Evolutionary conservation across 2,797 vertebrate species (phyloP).

Genomic region (Betta splendens): DNA sequence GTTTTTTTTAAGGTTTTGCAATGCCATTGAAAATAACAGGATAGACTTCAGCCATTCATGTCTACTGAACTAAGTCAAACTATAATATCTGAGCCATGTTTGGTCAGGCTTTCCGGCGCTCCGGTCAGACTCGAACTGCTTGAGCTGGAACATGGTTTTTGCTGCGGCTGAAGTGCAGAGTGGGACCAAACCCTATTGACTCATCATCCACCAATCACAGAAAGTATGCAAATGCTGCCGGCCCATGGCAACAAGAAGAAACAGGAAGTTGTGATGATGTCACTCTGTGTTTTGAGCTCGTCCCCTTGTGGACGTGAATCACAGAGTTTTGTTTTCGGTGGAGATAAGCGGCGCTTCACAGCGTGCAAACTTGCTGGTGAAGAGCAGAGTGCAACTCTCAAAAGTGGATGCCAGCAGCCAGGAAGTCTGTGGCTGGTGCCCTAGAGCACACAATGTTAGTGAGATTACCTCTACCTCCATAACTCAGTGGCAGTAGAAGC

Average conservation of each 20-base stretch:
- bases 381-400: constrained; percentile 35
- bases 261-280: constrained; percentile 82
- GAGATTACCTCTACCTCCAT: constrained; percentile 61
- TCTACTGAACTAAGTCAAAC: constrained; percentile 27
- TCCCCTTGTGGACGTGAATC: constrained; percentile 67
- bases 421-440: constrained; percentile 62
- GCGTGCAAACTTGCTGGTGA: constrained; percentile 9
- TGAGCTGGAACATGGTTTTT: constrained; percentile 52
- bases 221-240: constrained; percentile 54
- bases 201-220: constrained; percentile 72
- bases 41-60: constrained; percentile 31
- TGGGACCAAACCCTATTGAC: constrained; percentile 70
- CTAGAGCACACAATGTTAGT: constrained; percentile 55
- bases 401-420: constrained; percentile 56
- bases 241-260: constrained; percentile 66
- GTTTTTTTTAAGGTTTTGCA: no score
- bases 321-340: constrained; percentile 48
- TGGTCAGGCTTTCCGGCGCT: constrained; percentile 69
- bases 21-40: constrained; percentile 10
- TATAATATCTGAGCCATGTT: constrained; percentile 61
- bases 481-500: constrained; percentile 55
- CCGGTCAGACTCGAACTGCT: constrained; percentile 24
- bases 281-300: constrained; percentile 69
- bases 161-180: constrained; percentile 62
- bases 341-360: constrained; percentile 57